phyloP scores from a whole-genome alignment of 2,113 vertebrate species.

The Canis aureus region DNA sequence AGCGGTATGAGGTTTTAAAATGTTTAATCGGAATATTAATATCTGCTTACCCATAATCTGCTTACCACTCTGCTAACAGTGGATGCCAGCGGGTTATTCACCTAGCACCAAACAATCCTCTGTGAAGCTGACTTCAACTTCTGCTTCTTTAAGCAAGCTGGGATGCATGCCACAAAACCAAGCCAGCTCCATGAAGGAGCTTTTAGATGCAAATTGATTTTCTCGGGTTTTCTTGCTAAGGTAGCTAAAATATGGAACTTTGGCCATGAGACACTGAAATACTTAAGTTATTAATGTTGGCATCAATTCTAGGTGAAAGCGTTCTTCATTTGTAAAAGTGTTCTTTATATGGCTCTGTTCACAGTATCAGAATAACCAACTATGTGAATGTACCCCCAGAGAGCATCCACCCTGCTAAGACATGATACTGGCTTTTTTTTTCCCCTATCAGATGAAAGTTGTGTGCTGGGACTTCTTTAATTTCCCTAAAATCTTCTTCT shows the following conservation, averaged over 20 bases:
- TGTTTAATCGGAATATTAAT: slow-evolving; percentile 77
- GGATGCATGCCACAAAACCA: slow-evolving; percentile 84
- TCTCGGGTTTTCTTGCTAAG: slow-evolving; percentile 86
- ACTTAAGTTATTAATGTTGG: slow-evolving; percentile 80
- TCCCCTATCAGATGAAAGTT: slow-evolving; percentile 12
- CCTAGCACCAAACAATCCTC: slow-evolving; percentile 80
- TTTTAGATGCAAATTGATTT: slow-evolving; percentile 87
- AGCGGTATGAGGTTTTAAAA: slow-evolving; percentile 64
- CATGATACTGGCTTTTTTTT: not conserved
- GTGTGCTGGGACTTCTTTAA: not conserved
- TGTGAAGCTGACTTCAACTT: slow-evolving; percentile 82
- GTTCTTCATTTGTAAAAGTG: slow-evolving; percentile 65
- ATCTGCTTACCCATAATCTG: slow-evolving; percentile 75
- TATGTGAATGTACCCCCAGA: not conserved
- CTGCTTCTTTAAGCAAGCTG: slow-evolving; percentile 84
- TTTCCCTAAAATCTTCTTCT: slow-evolving; percentile 5
- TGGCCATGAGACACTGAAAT: slow-evolving; percentile 70
- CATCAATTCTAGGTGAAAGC: slow-evolving; percentile 66
- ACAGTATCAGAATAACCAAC: slow-evolving; percentile 40
- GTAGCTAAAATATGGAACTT: slow-evolving; percentile 84
- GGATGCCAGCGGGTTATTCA: slow-evolving; percentile 83
- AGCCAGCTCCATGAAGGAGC: slow-evolving; percentile 85
- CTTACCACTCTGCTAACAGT: slow-evolving; percentile 75
- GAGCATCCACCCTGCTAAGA: not conserved
- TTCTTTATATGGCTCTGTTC: slow-evolving; percentile 75